A percentile compares a stretch with the other conserved stretches of the same genome.
These are phyloP conservation scores for Apostichopus parvimensis DNA, from an alignment of 35 echinoderm and acorn worm species.

Conservation along the genomic window DNA sequence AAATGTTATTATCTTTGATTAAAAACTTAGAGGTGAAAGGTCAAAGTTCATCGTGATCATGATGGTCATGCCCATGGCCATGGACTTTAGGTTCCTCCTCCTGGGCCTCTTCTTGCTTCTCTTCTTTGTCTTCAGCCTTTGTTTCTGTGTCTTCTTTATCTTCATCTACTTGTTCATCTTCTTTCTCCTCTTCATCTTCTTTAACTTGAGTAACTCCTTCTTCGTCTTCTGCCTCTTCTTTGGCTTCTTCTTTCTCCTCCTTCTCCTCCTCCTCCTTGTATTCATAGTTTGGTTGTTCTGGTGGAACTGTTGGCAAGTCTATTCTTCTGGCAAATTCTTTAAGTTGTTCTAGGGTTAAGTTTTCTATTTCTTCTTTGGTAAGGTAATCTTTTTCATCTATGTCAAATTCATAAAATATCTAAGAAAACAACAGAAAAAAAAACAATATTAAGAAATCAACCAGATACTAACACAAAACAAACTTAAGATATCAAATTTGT, in stretches of 20 bases:
- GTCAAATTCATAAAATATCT: constrained; percentile 45
- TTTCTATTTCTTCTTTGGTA: constrained; percentile 67
- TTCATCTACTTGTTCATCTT: constrained; percentile 6
- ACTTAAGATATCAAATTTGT: no score
- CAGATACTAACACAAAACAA: no score
- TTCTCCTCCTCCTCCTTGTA: constrained; percentile 25
- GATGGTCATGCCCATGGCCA: constrained; percentile 48
- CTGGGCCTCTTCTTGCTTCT: neutral
- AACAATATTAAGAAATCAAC: no score
- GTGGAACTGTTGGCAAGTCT: constrained; percentile 71
- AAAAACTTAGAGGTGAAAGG: neutral
- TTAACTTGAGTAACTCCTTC: neutral
- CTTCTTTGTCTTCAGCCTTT: neutral
- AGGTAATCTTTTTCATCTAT: constrained; percentile 64
- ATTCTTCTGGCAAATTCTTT: constrained; percentile 77
- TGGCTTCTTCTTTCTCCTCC: neutral
- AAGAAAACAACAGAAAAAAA: neutral
- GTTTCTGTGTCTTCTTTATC: constrained; percentile 4
- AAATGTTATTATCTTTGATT: no score
- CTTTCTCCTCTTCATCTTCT: neutral
- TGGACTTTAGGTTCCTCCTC: constrained; percentile 13
- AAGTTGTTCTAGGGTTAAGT: constrained; percentile 67
- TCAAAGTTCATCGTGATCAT: constrained; percentile 60
- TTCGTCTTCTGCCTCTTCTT: neutral
- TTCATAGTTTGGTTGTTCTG: constrained; percentile 40